Evolutionary conservation across 2,888 invertebrate species (phyloP), one percentile per base, ranked within the genome.

Genomic region (Opisthograptis luteolata): DNA sequence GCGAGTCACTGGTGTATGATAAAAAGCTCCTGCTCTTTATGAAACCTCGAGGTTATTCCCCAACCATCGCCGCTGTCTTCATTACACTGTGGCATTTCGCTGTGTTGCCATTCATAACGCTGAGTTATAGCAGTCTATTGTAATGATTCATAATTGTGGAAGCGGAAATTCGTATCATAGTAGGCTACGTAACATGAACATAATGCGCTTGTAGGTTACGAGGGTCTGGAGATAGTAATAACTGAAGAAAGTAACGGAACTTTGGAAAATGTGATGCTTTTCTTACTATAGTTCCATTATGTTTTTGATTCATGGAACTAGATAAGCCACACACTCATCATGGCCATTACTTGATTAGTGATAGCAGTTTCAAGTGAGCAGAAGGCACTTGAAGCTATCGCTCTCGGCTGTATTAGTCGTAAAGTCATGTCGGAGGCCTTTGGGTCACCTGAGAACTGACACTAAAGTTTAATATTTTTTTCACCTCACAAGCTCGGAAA

Each of bases 91-190:
- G 46, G 36, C 42, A 47, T 52, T 47, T 36, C 15, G n/a, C 35
- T 48, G 37, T 41, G 47, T 35, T 46, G 42, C 51, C 45, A 43
- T 55, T 53, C 41, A 41, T 46, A 28, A 44, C 35, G 34, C 7
- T 51, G 50, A 60, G 50, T 52, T 57, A 55, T 50, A 39, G 15
- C 49, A 42, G 31, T 28, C 55, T 51, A 59, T 59, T 59, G 53
- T 59, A 56, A 57, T 55, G 55, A 36, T 55, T 53, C 55, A 51
- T 51, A 53, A 59, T 57, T 57, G 48, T 53, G 37, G 35, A 53
- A 49, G 39, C 55, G 58, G 59, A 57, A 59, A 53, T 46, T 47
- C 50, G 41, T 51, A 57, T 55, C 55, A 51, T 51, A 53, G 35
- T 52, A 31, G 40, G 36, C 27, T 31, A 41, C 28, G 35, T 50